phyloP scores from a whole-genome alignment of 2,113 vertebrate species.

The Silurus glanis region DNA sequence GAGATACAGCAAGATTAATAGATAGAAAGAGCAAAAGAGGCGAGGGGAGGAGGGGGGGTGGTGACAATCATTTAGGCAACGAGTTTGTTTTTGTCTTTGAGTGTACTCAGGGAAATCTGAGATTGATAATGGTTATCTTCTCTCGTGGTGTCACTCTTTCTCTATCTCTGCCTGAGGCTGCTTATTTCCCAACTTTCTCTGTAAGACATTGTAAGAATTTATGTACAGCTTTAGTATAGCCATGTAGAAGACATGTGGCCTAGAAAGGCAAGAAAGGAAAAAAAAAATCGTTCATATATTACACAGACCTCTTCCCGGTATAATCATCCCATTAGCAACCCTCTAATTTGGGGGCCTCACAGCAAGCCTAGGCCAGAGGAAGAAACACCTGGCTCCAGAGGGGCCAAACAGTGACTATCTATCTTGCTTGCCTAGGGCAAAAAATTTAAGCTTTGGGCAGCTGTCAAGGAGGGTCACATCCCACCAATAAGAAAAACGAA shows the following conservation, averaged over 20 bases:
- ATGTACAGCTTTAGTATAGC: slow-evolving; percentile 61
- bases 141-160: slow-evolving; percentile 52
- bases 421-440: slow-evolving; percentile 56
- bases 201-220: slow-evolving; percentile 69
- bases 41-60: slow-evolving; percentile 32
- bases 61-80: slow-evolving; percentile 37
- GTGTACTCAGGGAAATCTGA: slow-evolving; percentile 64
- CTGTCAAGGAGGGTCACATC: slow-evolving; percentile 16
- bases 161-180: slow-evolving; percentile 30
- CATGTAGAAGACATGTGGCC: slow-evolving; percentile 57
- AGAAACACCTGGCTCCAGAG: slow-evolving; percentile 74
- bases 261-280: slow-evolving; percentile 56
- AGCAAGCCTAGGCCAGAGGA: slow-evolving; percentile 69
- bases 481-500: neutral
- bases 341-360: slow-evolving; percentile 76
- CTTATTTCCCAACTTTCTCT: slow-evolving; percentile 63
- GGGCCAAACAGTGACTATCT: slow-evolving; percentile 58
- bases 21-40: slow-evolving; percentile 19
- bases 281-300: slow-evolving; percentile 72
- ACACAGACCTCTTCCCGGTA: slow-evolving; percentile 67
- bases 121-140: slow-evolving; percentile 58
- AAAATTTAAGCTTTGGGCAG: slow-evolving; percentile 34
- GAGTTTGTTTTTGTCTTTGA: slow-evolving; percentile 60
- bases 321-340: slow-evolving; percentile 72
- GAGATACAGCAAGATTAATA: neutral